Conservation (phyloP, 2,888 invertebrate genomes). For the Chrysolina americana region DNA sequence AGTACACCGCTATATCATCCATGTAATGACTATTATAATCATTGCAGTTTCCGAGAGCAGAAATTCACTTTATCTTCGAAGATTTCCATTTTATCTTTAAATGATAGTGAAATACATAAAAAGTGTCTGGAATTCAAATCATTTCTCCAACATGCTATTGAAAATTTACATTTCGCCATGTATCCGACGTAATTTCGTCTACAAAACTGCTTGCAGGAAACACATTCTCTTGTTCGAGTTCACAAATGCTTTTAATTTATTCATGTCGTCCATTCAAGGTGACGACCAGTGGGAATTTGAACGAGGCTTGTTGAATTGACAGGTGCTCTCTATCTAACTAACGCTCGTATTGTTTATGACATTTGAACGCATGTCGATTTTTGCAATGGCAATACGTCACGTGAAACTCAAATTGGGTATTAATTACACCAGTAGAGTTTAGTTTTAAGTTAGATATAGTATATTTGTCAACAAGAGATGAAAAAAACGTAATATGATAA, state of each 20-base stretch:
- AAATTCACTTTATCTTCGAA: too few species aligned
- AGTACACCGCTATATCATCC: too few species aligned
- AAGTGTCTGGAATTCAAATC: not conserved
- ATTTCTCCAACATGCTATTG: not conserved
- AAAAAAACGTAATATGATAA: too few species aligned
- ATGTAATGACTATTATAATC: too few species aligned
- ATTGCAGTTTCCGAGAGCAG: too few species aligned
- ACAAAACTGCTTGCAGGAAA: slow-evolving; percentile 1
- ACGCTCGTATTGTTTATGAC: not conserved
- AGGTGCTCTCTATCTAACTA: slow-evolving; percentile 19
- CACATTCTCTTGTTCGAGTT: slow-evolving; percentile 17
- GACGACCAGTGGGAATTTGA: slow-evolving; percentile 34
- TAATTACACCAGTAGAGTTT: too few species aligned
- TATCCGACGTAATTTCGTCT: not conserved
- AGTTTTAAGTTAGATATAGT: too few species aligned
- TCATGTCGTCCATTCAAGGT: slow-evolving; percentile 34
- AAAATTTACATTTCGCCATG: not conserved
- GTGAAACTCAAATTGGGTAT: too few species aligned
- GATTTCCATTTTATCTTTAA: too few species aligned
- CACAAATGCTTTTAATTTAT: slow-evolving; percentile 17
- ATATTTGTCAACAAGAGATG: too few species aligned
- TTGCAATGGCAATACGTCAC: not conserved
- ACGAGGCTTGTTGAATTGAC: slow-evolving; percentile 33
- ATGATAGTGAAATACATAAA: not conserved
- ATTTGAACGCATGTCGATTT: not conserved